Conservation (phyloP, 1,140 invertebrate genomes). For the Brachionus asplanchnoidis region DNA sequence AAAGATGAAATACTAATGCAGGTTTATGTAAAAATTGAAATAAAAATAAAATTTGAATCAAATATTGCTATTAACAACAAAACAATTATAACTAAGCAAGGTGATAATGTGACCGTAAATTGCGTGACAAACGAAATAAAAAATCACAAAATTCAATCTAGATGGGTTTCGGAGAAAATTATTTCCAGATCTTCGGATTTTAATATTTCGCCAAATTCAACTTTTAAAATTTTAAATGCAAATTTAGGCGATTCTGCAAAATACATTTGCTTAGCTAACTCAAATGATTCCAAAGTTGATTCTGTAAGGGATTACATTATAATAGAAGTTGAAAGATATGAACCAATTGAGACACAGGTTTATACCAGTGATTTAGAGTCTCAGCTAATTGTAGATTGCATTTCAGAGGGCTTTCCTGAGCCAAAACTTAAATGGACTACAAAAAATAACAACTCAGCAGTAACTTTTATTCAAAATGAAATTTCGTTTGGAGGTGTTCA, state of each 20-base stretch:
- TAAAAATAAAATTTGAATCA: constrained; percentile 6
- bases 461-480: not conserved
- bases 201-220: not conserved
- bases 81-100: not conserved
- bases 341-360: not conserved
- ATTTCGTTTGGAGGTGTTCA: not conserved
- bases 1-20: not conserved
- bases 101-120: not conserved
- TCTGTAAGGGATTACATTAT: not conserved
- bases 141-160: not conserved
- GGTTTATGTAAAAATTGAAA: not conserved
- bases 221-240: not conserved
- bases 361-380: not conserved
- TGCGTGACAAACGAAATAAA: not conserved
- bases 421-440: not conserved
- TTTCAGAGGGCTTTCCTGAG: not conserved
- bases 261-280: not conserved
- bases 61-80: not conserved
- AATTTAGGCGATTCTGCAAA: not conserved
- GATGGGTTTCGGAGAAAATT: not conserved
- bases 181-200: not conserved
- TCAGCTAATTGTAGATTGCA: not conserved
- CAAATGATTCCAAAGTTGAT: not conserved
- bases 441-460: not conserved
- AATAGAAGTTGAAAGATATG: not conserved